Evolutionary conservation across 2,888 invertebrate genomes (phyloP).

Genomic region (Lepetodrilus schrolli): DNA sequence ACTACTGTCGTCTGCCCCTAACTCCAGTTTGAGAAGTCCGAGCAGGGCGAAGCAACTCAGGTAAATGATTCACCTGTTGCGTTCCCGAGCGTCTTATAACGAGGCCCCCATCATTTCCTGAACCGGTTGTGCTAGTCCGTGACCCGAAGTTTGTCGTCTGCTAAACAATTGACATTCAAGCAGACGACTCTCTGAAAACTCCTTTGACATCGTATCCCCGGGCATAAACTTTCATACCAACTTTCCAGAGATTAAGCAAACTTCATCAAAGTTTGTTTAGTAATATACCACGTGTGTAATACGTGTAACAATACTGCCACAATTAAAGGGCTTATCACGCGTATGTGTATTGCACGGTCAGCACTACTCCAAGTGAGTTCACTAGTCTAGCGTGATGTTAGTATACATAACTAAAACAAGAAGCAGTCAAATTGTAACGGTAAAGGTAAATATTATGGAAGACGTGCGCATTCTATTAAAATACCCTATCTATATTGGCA

Average conservation of each 20-base stretch:
- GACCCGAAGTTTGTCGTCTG: conserved; percentile 16
- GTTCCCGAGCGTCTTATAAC: conserved; percentile 17
- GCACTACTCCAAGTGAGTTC: too few relatives aligned
- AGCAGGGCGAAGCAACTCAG: not conserved
- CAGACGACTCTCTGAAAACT: not conserved
- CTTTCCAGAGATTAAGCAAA: not conserved
- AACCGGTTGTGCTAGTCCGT: conserved; percentile 21
- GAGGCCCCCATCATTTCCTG: conserved; percentile 20
- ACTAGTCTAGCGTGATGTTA: too few relatives aligned
- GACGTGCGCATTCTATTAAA: too few relatives aligned
- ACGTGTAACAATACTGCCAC: not conserved
- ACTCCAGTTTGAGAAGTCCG: not conserved
- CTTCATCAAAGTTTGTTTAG: not conserved
- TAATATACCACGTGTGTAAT: not conserved
- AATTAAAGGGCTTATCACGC: not conserved
- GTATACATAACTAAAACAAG: too few relatives aligned
- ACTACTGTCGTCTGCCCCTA: conserved; percentile 4
- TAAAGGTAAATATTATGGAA: too few relatives aligned
- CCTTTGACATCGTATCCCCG: not conserved
- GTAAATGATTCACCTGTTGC: conserved; percentile 22
- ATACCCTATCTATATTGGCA: too few relatives aligned
- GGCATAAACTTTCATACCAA: conserved; percentile 12
- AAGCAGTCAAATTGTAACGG: too few relatives aligned
- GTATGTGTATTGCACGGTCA: too few relatives aligned
- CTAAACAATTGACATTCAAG: not conserved